phyloP scores from a whole-genome alignment of 1,140 invertebrate genomes.

The Drosophila triauraria region DNA sequence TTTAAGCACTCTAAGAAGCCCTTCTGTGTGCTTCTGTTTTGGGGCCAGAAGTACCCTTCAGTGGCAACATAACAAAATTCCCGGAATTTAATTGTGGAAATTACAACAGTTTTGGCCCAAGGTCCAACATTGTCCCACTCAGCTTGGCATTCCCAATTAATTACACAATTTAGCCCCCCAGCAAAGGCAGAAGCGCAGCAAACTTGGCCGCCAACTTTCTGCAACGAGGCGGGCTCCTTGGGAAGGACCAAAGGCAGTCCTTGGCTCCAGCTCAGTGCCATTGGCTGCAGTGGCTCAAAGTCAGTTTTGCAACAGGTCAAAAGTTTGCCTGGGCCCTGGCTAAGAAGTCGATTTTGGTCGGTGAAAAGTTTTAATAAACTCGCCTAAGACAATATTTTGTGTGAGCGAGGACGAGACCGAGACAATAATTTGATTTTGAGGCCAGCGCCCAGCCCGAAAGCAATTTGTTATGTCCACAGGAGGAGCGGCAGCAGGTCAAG shows the following conservation, averaged over 20 bases:
- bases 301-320: slow-evolving; percentile 64
- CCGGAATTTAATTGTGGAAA: slow-evolving; percentile 16
- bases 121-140: slow-evolving; percentile 23
- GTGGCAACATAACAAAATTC: slow-evolving; percentile 9
- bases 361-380: slow-evolving; percentile 78
- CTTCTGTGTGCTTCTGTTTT: not conserved
- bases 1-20: too few relatives aligned
- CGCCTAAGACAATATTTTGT: slow-evolving; percentile 71
- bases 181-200: slow-evolving; percentile 41
- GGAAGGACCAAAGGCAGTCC: not conserved
- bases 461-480: slow-evolving; percentile 69
- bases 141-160: slow-evolving; percentile 64
- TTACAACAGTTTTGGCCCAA: slow-evolving; percentile 29
- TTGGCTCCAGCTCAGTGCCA: not conserved
- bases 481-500: not conserved
- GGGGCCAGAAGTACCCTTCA: not conserved
- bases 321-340: slow-evolving; percentile 52
- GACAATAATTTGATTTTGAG: slow-evolving; percentile 79
- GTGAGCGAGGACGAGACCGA: slow-evolving; percentile 10
- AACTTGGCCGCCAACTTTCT: slow-evolving; percentile 40
- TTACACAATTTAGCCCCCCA: slow-evolving; percentile 68
- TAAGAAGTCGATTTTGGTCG: slow-evolving; percentile 53
- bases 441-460: slow-evolving; percentile 31
- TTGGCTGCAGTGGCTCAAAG: slow-evolving; percentile 31
- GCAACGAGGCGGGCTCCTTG: not conserved